Base-by-base conservation (phyloP, 2,797 vertebrate genomes). In the Avahi laniger region DNA sequence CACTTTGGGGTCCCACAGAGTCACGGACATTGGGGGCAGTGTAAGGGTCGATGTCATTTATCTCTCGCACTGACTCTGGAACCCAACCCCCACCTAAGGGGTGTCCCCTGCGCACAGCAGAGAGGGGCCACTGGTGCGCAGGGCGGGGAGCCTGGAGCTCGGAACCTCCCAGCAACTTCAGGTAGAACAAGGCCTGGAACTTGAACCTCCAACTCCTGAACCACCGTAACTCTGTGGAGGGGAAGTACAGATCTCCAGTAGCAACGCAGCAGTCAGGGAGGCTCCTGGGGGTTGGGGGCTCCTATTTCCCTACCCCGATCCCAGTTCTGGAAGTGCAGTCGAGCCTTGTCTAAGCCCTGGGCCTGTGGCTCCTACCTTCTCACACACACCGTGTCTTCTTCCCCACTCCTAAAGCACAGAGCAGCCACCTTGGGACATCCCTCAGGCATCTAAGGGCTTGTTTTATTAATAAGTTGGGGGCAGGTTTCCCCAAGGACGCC, bases 351-450 rank as follows among this genome's bases (percentile, higher is more conserved):
- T 35, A 0, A 0, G 7, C 41, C n/a, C 59, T 0, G 17, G 20
- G 10, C 30, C 59, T 10, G 12, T 14, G 3, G 15, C 10, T 7
- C n/a, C n/a, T 11, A 7, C 72, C 43, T 17, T 5, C 50, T 41
- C 6, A 4, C 13, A 26, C 1, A 17, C n/a, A 41, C 0, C 0
- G n/a, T 17, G 54, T 46, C n/a, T 9, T 10, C n/a, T 9, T 10
- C 78, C 8, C 43, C 12, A 17, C 41, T 28, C 14, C 46, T 52
- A 8, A 24, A 43, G 75, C 65, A 75, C 28, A 15, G 54, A 52
- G 86, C 46, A 15, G 17, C 61, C 0, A 2, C 20, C 63, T 5
- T 12, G 54, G 72, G 91, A 61, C 2, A 7, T 10, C 20, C 5
- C 48, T 33, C n/a, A 14, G 70, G 43, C 17, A 76, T 61, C 61